These are phyloP conservation scores for Apteryx mantelli DNA, from an alignment of 2,113 vertebrate species.

Conservation along the genomic window DNA sequence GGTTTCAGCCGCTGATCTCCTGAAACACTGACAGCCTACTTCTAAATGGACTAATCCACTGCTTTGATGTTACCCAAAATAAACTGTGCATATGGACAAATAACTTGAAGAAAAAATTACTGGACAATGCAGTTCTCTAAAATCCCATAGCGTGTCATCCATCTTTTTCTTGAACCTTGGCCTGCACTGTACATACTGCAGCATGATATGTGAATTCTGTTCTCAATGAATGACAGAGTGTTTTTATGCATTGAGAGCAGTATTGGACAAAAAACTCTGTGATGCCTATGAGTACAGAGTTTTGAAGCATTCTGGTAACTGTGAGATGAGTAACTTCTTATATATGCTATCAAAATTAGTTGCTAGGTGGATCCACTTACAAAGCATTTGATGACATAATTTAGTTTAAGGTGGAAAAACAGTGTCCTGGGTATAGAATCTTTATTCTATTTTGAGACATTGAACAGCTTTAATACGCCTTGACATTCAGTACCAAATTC, in stretches of 20 bases:
- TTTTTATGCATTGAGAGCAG: not conserved
- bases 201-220: rapidly evolving
- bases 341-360: not conserved
- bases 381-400: not conserved
- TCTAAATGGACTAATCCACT: not conserved
- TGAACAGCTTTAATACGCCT: not conserved
- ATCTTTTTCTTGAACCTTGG: not conserved
- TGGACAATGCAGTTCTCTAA: not conserved
- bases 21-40: not conserved
- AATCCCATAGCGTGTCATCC: not conserved
- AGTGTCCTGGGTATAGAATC: not conserved
- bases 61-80: not conserved
- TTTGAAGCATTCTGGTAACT: not conserved
- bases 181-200: rapidly evolving
- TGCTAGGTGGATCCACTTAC: not conserved
- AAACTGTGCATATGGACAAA: not conserved
- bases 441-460: not conserved
- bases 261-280: not conserved
- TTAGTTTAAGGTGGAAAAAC: conserved; percentile 28
- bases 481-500: not conserved
- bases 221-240: not conserved
- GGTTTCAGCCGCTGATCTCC: not conserved
- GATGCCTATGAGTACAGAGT: not conserved
- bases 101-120: not conserved
- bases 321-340: conserved; percentile 16